Evolutionary conservation across 2,888 invertebrate genomes (phyloP).

Genomic region (Macroteleia sp.): DNA sequence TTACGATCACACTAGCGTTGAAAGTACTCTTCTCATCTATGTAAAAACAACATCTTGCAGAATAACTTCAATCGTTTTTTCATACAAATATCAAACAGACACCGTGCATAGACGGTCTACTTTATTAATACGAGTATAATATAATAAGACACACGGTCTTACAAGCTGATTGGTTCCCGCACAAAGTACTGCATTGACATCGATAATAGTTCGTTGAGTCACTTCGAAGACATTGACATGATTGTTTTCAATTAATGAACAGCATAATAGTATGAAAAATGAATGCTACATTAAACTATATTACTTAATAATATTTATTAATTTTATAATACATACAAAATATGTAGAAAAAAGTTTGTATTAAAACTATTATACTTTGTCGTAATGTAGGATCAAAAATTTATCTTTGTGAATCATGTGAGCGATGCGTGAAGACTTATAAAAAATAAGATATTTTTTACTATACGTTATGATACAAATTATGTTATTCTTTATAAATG

Average conservation of each 20-base stretch:
- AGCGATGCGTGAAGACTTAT: too few species aligned
- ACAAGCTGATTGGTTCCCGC: conserved; percentile 19
- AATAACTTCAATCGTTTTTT: conserved; percentile 38
- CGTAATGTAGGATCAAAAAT: too few species aligned
- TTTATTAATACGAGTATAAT: neutral
- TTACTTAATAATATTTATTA: too few species aligned
- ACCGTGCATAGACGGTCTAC: neutral
- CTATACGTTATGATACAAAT: too few species aligned
- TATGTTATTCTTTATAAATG: too few species aligned
- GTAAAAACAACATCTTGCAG: conserved; percentile 24
- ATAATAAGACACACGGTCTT: conserved; percentile 17
- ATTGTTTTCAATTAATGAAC: conserved; percentile 7
- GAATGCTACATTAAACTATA: too few species aligned
- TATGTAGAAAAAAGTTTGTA: too few species aligned
- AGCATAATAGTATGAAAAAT: neutral
- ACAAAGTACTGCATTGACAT: conserved; percentile 18
- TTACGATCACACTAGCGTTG: conserved; percentile 10
- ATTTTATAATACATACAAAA: too few species aligned
- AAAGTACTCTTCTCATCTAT: conserved; percentile 17
- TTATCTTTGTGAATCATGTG: too few species aligned
- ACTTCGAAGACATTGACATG: conserved; percentile 11
- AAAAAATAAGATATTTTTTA: too few species aligned
- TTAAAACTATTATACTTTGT: too few species aligned
- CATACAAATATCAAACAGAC: conserved; percentile 12
- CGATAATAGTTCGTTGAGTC: conserved; percentile 9